These are phyloP conservation scores for Ochotona curzoniae DNA, from an alignment of 2,113 vertebrate genomes.

Conservation along the genomic window DNA sequence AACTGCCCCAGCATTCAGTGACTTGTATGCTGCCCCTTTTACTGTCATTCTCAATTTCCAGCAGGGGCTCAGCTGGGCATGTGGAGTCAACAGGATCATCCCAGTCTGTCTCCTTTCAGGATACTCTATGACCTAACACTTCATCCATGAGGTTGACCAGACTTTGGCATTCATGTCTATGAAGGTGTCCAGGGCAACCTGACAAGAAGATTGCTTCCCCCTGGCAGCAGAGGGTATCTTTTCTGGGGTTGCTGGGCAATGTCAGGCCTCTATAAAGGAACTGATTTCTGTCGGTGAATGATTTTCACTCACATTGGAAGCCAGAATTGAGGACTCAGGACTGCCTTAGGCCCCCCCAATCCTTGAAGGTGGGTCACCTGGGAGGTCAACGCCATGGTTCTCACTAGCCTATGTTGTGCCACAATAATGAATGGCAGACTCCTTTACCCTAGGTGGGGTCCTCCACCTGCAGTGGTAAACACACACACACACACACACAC, in stretches of 20 bases:
- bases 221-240: not conserved
- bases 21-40: conserved; percentile 15
- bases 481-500: too few relatives aligned
- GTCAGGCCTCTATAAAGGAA: not conserved
- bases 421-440: not conserved
- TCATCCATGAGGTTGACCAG: not conserved
- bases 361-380: not conserved
- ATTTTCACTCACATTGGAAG: not conserved
- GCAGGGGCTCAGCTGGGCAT: not conserved
- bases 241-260: not conserved
- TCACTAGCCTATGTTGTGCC: not conserved
- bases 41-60: not conserved
- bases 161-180: not conserved
- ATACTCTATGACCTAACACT: not conserved
- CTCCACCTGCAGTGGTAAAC: too few relatives aligned
- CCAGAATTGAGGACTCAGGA: not conserved
- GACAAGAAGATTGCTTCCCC: not conserved
- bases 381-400: not conserved
- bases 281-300: not conserved
- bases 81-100: not conserved
- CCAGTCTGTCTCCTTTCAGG: not conserved
- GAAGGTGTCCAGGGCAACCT: not conserved
- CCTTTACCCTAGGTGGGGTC: not conserved
- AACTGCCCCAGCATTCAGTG: not conserved
- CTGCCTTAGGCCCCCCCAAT: not conserved